Conservation (phyloP, 1,140 invertebrate species). For the Ylistrum balloti region DNA sequence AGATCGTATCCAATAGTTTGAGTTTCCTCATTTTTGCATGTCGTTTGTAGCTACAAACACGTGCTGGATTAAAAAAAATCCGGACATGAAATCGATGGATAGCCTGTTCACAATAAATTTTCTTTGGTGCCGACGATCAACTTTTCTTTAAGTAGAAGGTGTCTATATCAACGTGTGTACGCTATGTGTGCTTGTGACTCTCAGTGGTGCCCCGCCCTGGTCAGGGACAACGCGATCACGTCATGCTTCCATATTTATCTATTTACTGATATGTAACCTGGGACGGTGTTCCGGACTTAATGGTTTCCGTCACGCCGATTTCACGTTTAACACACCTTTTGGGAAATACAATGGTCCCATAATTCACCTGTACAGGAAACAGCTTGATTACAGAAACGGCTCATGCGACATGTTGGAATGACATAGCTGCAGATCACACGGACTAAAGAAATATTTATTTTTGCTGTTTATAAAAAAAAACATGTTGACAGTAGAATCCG, state of each 20-base stretch:
- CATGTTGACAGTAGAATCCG: neutral
- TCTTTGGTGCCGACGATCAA: neutral
- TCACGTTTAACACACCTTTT: conserved; percentile 10
- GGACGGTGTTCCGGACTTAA: neutral
- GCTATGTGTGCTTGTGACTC: neutral
- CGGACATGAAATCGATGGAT: neutral
- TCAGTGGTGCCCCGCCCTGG: neutral
- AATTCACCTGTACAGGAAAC: conserved; percentile 38
- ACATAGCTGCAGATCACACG: neutral
- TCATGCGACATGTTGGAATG: neutral
- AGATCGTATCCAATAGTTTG: no score
- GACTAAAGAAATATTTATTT: neutral
- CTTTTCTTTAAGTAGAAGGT: neutral
- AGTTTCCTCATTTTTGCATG: no score
- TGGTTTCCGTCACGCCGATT: conserved; percentile 11
- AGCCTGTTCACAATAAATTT: neutral
- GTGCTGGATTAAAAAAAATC: neutral
- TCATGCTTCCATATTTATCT: neutral
- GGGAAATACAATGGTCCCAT: neutral
- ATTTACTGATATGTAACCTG: conserved; percentile 15
- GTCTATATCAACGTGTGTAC: neutral
- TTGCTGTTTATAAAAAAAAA: neutral
- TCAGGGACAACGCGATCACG: neutral
- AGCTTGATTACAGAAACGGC: neutral
- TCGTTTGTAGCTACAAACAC: no score